Evolutionary conservation across 2,888 invertebrate species (phyloP), one percentile per base, ranked within the genome.

Genomic region (Prosapia bicincta): DNA sequence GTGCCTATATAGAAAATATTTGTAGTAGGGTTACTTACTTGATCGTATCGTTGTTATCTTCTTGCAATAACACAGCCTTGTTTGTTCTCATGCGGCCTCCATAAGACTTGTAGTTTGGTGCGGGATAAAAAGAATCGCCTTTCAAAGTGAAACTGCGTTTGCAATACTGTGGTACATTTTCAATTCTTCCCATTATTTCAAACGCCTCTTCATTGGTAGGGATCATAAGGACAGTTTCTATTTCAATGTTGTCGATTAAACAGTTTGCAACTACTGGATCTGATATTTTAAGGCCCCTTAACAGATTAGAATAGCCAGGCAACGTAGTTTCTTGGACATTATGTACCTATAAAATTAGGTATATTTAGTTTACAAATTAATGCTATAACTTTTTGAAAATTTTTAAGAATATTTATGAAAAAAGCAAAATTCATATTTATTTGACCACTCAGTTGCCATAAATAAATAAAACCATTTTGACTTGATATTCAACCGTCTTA

Each of bases 201-300:
- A 90, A 88, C 0, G 96, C 96, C 78, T 90, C 89, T 9, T 88
- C 87, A 43, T 89, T 89, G 3, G 89, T 88, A 1, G 91, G 90
- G 78, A 97, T 92, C 25, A 98, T 87, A 76, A 97, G 85, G 30
- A 95, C 88, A 69, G 87, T 88, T 86, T 98, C 97, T 71, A 95
- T 86, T 68, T 76, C 43, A 30, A 72, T 81, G 82, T 91, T 91
- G 86, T 98, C 97, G 74, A 98, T 93, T 30, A 98, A 88, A 83
- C 90, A 92, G 87, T 98, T 98, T 80, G 91, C 89, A 0, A 97
- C 90, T 15, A 94, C 89, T 0, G 93, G 89, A 86, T 96, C 92
- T 3, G 88, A 85, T 74, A 95, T 90, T 77, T 90, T 89, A 74
- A 98, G 87, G 77, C 91, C 88, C 82, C 95, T 90, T 71, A 94